Evolutionary conservation across 2,113 vertebrate genomes (phyloP), one percentile per base, ranked within the genome.

Genomic region (Dipodomys spectabilis): DNA sequence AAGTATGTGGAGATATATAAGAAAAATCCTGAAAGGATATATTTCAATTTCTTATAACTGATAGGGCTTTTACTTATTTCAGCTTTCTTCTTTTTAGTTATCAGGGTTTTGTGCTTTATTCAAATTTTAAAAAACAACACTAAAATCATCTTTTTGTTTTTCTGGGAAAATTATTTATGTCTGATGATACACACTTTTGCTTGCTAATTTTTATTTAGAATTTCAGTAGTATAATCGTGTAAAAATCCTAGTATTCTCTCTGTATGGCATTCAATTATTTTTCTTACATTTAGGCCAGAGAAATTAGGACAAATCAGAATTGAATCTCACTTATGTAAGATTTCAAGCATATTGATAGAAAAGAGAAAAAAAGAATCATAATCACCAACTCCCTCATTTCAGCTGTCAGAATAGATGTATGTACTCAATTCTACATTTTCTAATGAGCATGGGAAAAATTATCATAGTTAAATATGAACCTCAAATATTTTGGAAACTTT

Each of bases 401-500:
- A 96, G 90, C 83, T 95, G 67, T 95, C 85, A 93, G 28, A 80
- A 96, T 67, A 44, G 89, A 75, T 87, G 13, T 86, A 57, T 86
- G 18, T 7, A 90, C 39, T 92, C 94, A 91, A 95, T 88, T 94
- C 91, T 90, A 35, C 80, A 88, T 95, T 95, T 95, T 86, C 94
- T 89, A 95, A 94, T 94, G 84, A 62, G 19, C 67, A 72, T 78
- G 16, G 45, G 64, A 57, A 80, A 95, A 94, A 89, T 75, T 88
- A 53, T 78, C 86, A 85, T 84, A 65, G 87, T 94, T 94, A 94
- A 96, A 92, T 93, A 91, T 91, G 94, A 97, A 65, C 69, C 68
- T 92, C 88, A 95, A 90, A 91, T 93, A 91, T 93, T 94, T 95
- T 89, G 73, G 78, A 95, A 96, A 92, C 64, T 82, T 96, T 39